Percentiles rank a stretch among this genome's conserved stretches.
phyloP scores from a whole-genome alignment of 2,797 vertebrate species.

The Melanotaenia pygmaea region DNA sequence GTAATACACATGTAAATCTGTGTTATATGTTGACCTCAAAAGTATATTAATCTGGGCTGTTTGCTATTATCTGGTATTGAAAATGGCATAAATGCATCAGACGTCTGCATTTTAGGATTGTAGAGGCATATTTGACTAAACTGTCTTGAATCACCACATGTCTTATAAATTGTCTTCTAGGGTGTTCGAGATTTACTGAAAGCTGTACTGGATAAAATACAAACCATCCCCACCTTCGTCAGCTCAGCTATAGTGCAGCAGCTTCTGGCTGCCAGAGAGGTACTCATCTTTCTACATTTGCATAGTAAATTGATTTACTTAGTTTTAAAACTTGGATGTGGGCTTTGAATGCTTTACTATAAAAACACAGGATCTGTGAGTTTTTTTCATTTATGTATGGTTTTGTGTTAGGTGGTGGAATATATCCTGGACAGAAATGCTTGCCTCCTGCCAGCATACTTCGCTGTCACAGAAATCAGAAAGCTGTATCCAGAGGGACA shows the following conservation, averaged over 20 bases:
- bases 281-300: slow-evolving; percentile 42
- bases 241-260: slow-evolving; percentile 98
- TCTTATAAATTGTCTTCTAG: slow-evolving; percentile 69
- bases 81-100: neutral
- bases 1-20: neutral
- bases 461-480: slow-evolving; percentile 96
- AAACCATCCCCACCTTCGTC: slow-evolving; percentile 93
- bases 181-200: slow-evolving; percentile 96
- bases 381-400: neutral
- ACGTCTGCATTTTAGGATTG: neutral
- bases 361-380: neutral
- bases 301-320: neutral
- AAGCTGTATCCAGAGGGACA: slow-evolving; percentile 98
- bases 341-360: neutral
- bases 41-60: neutral
- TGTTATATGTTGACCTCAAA: neutral
- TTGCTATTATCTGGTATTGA: neutral
- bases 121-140: neutral
- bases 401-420: slow-evolving; percentile 89
- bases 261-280: slow-evolving; percentile 94
- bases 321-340: neutral
- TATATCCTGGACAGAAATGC: slow-evolving; percentile 98
- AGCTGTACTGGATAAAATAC: slow-evolving; percentile 94
- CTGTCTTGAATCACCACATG: neutral
- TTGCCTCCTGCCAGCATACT: slow-evolving; percentile 96